Conservation (phyloP, 2,113 vertebrate genomes). For the Pseudorhombus dupliciocellatus region DNA sequence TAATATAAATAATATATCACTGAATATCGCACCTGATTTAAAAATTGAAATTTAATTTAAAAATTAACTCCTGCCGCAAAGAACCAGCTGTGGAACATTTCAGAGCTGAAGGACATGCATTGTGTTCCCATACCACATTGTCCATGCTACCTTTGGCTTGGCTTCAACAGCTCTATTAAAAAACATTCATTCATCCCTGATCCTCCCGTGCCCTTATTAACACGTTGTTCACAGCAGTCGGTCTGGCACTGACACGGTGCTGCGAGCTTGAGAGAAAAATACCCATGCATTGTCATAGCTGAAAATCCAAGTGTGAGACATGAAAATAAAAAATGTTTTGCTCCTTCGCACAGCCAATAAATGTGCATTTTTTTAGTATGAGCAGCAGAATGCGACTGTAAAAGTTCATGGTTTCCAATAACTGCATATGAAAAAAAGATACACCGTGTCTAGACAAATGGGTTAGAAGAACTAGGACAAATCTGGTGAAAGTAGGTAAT, state of each 20-base stretch:
- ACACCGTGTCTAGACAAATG: neutral
- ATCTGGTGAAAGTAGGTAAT: neutral
- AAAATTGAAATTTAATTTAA: too few species aligned
- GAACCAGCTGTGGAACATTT: neutral
- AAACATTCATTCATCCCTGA: conserved; percentile 16
- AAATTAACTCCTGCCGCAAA: neutral
- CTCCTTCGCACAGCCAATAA: neutral
- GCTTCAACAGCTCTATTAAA: conserved; percentile 27
- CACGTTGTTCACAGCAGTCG: conserved; percentile 29
- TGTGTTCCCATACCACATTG: neutral
- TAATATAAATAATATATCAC: too few species aligned
- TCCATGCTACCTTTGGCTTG: conserved; percentile 24
- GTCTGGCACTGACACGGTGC: neutral
- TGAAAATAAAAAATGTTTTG: neutral
- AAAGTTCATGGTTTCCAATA: neutral
- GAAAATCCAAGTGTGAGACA: neutral
- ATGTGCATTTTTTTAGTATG: neutral
- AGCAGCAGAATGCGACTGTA: neutral
- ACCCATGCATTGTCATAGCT: conserved; percentile 1
- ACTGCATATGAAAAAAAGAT: conserved; percentile 13
- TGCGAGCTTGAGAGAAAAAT: neutral
- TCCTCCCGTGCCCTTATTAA: conserved; percentile 22
- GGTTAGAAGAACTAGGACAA: conserved; percentile 9
- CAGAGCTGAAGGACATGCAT: conserved; percentile 16
- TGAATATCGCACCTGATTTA: neutral